Conservation (phyloP, 2,113 vertebrate genomes). For the Ptilorrhoa leucosticta region DNA sequence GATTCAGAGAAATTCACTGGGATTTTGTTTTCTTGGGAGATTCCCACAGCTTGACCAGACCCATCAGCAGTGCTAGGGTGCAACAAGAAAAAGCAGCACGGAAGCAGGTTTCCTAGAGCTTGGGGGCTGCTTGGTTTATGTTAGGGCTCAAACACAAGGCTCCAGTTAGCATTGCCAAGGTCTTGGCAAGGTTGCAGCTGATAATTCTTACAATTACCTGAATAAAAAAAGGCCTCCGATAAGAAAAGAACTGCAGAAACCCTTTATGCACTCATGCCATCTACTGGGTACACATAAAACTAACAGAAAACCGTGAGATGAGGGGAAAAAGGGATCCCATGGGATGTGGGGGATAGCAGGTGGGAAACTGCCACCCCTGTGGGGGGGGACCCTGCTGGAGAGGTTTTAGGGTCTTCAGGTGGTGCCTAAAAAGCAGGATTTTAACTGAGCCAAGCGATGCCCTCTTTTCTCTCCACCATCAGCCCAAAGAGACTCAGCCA, state of each 20-base stretch:
- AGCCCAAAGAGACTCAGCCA: background rate
- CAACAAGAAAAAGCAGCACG: background rate
- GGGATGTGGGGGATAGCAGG: background rate
- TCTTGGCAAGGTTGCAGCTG: background rate
- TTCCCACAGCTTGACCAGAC: background rate
- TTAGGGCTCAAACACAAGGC: background rate
- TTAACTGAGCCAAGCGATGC: fast-evolving
- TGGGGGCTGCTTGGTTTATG: background rate
- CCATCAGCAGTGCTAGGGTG: background rate
- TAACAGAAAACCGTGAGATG: background rate
- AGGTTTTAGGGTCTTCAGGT: background rate
- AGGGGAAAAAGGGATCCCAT: background rate
- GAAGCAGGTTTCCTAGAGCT: background rate
- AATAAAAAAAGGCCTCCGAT: conserved; percentile 38
- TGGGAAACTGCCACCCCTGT: background rate
- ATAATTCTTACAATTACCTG: background rate
- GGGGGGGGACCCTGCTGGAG: background rate
- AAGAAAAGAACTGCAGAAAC: conserved; percentile 27
- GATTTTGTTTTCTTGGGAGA: background rate
- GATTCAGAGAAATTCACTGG: background rate
- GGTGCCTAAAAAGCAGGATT: fast-evolving
- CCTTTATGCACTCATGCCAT: conserved; percentile 24
- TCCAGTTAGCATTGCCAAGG: background rate
- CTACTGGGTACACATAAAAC: conserved; percentile 29
- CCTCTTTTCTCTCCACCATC: background rate